Conservation (phyloP, 2,113 vertebrate genomes). For the Hypanus sabinus region DNA sequence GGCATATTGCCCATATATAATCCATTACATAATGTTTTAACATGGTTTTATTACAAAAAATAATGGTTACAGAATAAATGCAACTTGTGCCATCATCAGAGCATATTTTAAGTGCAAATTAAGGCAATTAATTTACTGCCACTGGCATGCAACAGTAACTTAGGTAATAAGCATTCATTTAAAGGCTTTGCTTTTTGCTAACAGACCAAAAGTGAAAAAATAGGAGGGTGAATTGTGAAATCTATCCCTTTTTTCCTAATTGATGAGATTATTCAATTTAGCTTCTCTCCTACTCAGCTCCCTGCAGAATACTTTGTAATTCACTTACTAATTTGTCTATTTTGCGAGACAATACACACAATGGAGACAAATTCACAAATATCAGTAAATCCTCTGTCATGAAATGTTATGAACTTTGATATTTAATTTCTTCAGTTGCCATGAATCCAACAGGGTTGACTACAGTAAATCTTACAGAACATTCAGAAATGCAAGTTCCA, state of each 20-base stretch:
- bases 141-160: background rate
- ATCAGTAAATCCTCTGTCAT: background rate
- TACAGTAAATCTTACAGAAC: too few species aligned
- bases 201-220: background rate
- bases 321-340: background rate
- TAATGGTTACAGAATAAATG: background rate
- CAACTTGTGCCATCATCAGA: conserved; percentile 18
- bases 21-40: background rate
- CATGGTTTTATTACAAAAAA: background rate
- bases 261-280: background rate
- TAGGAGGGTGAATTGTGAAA: background rate
- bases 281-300: background rate
- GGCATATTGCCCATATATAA: background rate
- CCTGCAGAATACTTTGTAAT: background rate
- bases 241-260: background rate
- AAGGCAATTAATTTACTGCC: background rate
- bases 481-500: background rate
- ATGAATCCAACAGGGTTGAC: background rate
- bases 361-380: background rate
- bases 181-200: background rate
- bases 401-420: too few species aligned
- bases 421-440: background rate
- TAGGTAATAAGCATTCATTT: background rate
- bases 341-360: background rate
- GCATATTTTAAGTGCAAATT: conserved; percentile 8